phyloP scores from a whole-genome alignment of 1,140 invertebrate species.

The Varroa destructor region DNA sequence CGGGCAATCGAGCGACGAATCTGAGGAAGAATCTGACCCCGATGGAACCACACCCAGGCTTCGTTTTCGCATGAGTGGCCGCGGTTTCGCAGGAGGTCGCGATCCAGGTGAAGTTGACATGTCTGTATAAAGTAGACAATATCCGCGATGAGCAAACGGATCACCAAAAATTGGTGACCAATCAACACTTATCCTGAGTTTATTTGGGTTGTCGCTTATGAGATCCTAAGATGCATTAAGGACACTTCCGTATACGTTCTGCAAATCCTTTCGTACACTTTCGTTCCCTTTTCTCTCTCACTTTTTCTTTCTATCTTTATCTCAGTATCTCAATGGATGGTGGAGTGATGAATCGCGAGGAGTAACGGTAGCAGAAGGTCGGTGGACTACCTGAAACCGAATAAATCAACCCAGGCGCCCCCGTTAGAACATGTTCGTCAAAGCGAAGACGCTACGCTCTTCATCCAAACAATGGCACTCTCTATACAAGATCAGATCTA shows the following conservation, averaged over 20 bases:
- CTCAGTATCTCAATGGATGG: too few relatives aligned
- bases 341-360: conserved; percentile 32
- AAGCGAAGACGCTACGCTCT: conserved; percentile 4
- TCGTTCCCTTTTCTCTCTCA: too few relatives aligned
- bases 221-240: too few relatives aligned
- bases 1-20: conserved; percentile 62
- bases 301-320: too few relatives aligned
- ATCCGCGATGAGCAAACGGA: too few relatives aligned
- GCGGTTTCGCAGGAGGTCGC: conserved; percentile 1
- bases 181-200: too few relatives aligned
- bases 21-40: conserved; percentile 35
- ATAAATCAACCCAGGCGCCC: conserved; percentile 29
- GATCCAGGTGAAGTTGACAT: conserved; percentile 16
- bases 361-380: conserved; percentile 39
- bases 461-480: too few relatives aligned
- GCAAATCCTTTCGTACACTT: too few relatives aligned
- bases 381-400: conserved; percentile 39
- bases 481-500: too few relatives aligned
- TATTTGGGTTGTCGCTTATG: too few relatives aligned
- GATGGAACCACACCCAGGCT: conserved; percentile 27
- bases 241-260: too few relatives aligned
- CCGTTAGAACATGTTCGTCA: conserved; percentile 27
- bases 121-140: background rate
- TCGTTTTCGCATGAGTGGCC: conserved; percentile 47
- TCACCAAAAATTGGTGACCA: too few relatives aligned